A percentile compares a stretch with the other conserved stretches of the same genome.
Conservation (phyloP, 2,888 invertebrate genomes). For the Carcina quercana region DNA sequence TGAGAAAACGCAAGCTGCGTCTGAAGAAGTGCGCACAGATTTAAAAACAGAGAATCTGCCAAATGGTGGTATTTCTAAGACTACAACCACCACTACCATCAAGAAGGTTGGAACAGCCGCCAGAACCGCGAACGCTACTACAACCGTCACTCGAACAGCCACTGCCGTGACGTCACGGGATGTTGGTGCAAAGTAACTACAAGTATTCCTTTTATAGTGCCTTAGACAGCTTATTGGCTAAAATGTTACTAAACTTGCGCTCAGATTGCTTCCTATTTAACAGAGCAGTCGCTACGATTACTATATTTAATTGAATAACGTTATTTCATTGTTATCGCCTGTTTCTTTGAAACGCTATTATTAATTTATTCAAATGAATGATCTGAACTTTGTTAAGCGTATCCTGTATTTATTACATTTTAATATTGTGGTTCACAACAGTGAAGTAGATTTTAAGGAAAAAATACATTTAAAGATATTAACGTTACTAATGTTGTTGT, state of each 20-base stretch:
- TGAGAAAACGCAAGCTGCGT: slow-evolving; percentile 43
- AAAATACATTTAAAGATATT: slow-evolving; percentile 13
- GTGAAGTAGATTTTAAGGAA: slow-evolving; percentile 9
- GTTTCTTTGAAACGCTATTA: slow-evolving; percentile 12
- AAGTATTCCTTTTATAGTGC: not conserved
- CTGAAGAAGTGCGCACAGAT: slow-evolving; percentile 51
- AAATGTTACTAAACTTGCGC: slow-evolving; percentile 12
- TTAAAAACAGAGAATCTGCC: slow-evolving; percentile 54
- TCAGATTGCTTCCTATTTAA: slow-evolving; percentile 16
- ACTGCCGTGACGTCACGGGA: slow-evolving; percentile 58
- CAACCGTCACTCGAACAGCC: slow-evolving; percentile 47
- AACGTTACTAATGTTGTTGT: slow-evolving; percentile 41
- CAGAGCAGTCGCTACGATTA: slow-evolving; percentile 11
- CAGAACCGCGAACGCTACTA: slow-evolving; percentile 48
- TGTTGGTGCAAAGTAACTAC: slow-evolving; percentile 50
- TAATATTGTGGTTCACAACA: slow-evolving; percentile 6
- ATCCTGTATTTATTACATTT: slow-evolving; percentile 9
- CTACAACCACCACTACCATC: slow-evolving; percentile 59
- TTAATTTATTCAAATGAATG: slow-evolving; percentile 13
- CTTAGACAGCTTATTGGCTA: slow-evolving; percentile 8
- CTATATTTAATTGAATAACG: slow-evolving; percentile 6
- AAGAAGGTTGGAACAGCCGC: slow-evolving; percentile 54
- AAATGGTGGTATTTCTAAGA: slow-evolving; percentile 54
- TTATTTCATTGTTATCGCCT: slow-evolving; percentile 16
- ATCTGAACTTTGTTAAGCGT: slow-evolving; percentile 17